Conservation (phyloP, 1,140 invertebrate species). For the Leptinotarsa defecta region DNA sequence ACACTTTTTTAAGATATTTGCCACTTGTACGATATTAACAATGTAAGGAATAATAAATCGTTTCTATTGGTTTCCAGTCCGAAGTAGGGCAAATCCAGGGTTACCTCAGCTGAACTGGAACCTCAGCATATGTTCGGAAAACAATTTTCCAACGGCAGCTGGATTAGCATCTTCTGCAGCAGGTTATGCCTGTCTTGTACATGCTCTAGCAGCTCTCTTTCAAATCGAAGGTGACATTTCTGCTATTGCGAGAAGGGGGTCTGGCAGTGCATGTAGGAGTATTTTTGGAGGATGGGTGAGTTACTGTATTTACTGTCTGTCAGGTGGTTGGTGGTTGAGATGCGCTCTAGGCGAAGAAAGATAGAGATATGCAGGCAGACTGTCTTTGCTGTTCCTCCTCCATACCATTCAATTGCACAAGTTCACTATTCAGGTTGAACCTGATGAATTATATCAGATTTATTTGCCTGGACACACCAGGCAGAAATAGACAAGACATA, state of each 20-base stretch:
- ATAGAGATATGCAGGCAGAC: too few relatives aligned
- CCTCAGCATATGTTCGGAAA: constrained; percentile 88
- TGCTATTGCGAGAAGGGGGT: constrained; percentile 82
- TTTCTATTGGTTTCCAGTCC: constrained; percentile 47
- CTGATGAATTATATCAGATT: too few relatives aligned
- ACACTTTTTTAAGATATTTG: too few relatives aligned
- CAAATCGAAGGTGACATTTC: constrained; percentile 82
- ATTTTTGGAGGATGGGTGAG: constrained; percentile 89
- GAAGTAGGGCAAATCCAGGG: constrained; percentile 39
- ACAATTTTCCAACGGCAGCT: constrained; percentile 98
- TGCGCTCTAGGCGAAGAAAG: too few relatives aligned
- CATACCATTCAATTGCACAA: too few relatives aligned
- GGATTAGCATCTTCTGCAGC: constrained; percentile 97
- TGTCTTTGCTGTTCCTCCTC: too few relatives aligned
- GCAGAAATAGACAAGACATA: too few relatives aligned
- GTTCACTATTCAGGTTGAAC: too few relatives aligned
- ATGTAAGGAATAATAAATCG: too few relatives aligned
- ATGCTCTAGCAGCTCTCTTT: constrained; percentile 77
- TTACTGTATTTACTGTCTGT: background rate
- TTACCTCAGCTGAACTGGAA: constrained; percentile 66
- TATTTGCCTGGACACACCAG: too few relatives aligned
- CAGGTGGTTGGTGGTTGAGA: too few relatives aligned
- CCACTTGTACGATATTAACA: too few relatives aligned
- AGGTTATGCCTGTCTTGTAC: constrained; percentile 89
- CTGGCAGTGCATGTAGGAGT: constrained; percentile 96